These are phyloP conservation scores for Plebejus melissa DNA, from an alignment of 2,888 invertebrate genomes.

Conservation along the genomic window DNA sequence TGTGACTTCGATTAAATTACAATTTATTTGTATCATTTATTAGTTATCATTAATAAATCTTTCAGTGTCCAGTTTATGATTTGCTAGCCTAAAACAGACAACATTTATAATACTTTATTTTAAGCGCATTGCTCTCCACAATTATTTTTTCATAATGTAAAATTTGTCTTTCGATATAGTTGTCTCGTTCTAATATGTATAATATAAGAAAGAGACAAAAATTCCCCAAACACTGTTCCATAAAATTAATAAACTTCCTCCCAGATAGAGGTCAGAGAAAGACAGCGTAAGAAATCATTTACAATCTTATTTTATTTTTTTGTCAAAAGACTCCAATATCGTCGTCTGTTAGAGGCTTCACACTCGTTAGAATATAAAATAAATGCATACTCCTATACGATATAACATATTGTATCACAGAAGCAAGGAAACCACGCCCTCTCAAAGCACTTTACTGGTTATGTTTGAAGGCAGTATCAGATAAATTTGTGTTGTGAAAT, in stretches of 20 bases:
- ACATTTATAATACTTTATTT: background rate
- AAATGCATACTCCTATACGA: slow-evolving; percentile 2
- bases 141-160: background rate
- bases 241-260: background rate
- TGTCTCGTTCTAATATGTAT: too few relatives aligned
- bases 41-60: background rate
- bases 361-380: slow-evolving; percentile 17
- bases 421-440: slow-evolving; percentile 25
- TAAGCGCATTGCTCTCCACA: background rate
- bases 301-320: background rate
- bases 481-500: slow-evolving; percentile 25
- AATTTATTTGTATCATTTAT: background rate
- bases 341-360: slow-evolving; percentile 6
- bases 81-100: background rate
- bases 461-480: slow-evolving; percentile 26
- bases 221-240: background rate
- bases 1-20: slow-evolving; percentile 1
- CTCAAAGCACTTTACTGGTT: slow-evolving; percentile 19
- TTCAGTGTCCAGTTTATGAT: background rate
- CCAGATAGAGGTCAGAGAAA: background rate
- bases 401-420: slow-evolving; percentile 25
- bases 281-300: background rate
- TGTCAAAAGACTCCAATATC: background rate
- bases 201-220: background rate
- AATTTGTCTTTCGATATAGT: too few relatives aligned